Percentiles rank a stretch among this genome's conserved stretches.
Conservation (phyloP, 2,888 invertebrate species). For the Tipula vernalis region DNA sequence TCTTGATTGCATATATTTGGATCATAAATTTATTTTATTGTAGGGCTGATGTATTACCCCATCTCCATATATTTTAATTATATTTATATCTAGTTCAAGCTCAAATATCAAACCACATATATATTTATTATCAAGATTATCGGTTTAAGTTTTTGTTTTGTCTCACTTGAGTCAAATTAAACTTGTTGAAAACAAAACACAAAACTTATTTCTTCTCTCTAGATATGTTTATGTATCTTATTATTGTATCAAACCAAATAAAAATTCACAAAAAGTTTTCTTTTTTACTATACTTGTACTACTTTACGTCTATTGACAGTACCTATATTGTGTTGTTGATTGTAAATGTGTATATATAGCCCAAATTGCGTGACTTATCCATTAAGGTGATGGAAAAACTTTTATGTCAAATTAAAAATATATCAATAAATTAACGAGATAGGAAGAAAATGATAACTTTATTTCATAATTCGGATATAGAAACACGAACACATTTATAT, state of each 20-base stretch:
- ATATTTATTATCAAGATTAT: not conserved
- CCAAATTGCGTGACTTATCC: not conserved
- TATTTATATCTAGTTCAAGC: not conserved
- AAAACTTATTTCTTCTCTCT: not conserved
- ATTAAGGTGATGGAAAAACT: not conserved
- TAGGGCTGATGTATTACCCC: not conserved
- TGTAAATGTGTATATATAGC: not conserved
- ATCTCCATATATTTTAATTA: not conserved
- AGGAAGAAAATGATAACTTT: not conserved
- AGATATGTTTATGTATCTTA: not conserved
- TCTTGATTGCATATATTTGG: not conserved
- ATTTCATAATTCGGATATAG: not conserved
- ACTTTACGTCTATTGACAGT: not conserved
- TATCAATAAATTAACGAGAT: not conserved
- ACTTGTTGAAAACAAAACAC: not conserved
- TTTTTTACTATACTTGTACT: not conserved
- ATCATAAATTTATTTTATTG: not conserved
- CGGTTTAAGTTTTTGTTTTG: not conserved
- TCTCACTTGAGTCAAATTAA: not conserved
- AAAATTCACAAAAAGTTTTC: not conserved
- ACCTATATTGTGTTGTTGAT: not conserved
- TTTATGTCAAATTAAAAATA: not conserved
- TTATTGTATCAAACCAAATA: not conserved
- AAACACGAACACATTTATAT: not conserved
- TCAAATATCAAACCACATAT: not conserved